These are phyloP conservation scores for fruit fly (Drosophila melanogaster) DNA, from an alignment of 1,140 invertebrate genomes.

Conservation along the genomic window Release_6_plus_ISO1_MT NC_004354.4:20625001-20625500, in stretches of 20 bases:
- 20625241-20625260: too few species aligned
- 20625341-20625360: slow-evolving; percentile 34
- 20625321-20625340: slow-evolving; percentile 13
- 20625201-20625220: too few species aligned
- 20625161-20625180: not conserved
- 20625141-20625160: too few species aligned
- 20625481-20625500: slow-evolving; percentile 46
- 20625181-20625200: not conserved
- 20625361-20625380: slow-evolving; percentile 59
- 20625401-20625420: slow-evolving; percentile 64
- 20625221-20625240: too few species aligned
- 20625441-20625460: not conserved
- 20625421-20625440: slow-evolving; percentile 41
- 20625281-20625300: not conserved
- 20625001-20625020: slow-evolving; percentile 35
- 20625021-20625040: not conserved
- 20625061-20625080: too few species aligned
- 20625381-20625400: slow-evolving; percentile 75
- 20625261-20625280: not conserved
- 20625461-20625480: not conserved
- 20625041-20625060: not conserved
- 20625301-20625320: slow-evolving; percentile 24
- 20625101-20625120: too few species aligned
- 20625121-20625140: too few species aligned
- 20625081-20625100: too few species aligned